Conservation (phyloP, 1,140 invertebrate genomes). For the Drosophila teissieri region DNA sequence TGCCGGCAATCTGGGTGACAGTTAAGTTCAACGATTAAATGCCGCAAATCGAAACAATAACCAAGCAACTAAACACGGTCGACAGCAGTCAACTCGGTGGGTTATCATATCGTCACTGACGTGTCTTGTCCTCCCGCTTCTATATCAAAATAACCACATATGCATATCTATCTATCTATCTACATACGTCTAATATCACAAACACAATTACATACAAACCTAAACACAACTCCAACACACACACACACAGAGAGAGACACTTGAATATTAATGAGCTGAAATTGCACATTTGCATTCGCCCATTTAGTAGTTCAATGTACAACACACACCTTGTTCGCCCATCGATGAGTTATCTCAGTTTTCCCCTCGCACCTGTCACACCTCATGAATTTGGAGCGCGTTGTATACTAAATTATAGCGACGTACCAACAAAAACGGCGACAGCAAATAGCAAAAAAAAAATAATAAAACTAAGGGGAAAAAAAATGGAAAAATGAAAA, state of each 20-base stretch:
- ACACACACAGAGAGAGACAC: neutral
- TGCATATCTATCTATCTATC: no score
- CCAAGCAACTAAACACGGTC: conserved; percentile 5
- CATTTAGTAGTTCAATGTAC: conserved; percentile 40
- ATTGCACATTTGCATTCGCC: conserved; percentile 52
- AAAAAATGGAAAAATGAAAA: neutral
- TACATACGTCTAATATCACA: no score
- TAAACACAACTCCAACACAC: neutral
- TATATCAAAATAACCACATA: neutral
- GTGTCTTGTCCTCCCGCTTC: neutral
- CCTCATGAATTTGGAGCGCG: conserved; percentile 10
- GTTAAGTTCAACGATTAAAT: conserved; percentile 17
- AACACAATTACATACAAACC: neutral
- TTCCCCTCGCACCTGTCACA: conserved; percentile 29
- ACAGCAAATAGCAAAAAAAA: neutral
- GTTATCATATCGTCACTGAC: conserved; percentile 14
- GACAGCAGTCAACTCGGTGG: neutral
- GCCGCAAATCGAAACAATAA: conserved; percentile 17
- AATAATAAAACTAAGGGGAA: neutral
- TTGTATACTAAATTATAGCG: conserved; percentile 23
- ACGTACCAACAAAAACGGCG: conserved; percentile 1
- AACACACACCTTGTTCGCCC: conserved; percentile 18
- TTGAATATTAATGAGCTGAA: conserved; percentile 56
- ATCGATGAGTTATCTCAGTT: conserved; percentile 41
- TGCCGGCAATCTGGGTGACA: neutral